These are phyloP conservation scores for Hermaeophaga mercurialis DNA, from an alignment of 2,888 invertebrate species.

Conservation along the genomic window DNA sequence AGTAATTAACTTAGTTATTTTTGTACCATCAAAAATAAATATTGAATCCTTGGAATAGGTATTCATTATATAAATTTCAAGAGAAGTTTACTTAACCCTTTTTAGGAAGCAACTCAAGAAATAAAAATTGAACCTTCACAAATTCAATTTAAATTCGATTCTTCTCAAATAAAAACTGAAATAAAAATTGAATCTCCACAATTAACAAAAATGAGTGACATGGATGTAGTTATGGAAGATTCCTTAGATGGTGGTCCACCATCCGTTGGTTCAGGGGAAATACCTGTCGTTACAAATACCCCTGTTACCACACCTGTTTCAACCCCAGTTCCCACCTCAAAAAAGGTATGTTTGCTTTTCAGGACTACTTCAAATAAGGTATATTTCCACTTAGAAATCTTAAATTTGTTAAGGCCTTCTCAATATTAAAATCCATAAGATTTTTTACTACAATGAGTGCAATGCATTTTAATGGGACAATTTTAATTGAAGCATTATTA, in stretches of 20 bases:
- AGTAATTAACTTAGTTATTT: no score
- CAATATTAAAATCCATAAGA: no score
- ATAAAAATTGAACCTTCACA: background rate
- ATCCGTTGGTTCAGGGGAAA: constrained; percentile 82
- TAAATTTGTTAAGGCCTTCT: no score
- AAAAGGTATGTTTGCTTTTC: constrained; percentile 33
- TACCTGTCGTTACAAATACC: constrained; percentile 58
- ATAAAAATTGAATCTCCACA: constrained; percentile 54
- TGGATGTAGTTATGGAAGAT: constrained; percentile 74
- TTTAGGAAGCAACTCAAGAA: constrained; percentile 10
- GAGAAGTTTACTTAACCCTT: constrained; percentile 6
- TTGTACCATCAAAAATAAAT: no score
- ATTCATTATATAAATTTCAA: no score
- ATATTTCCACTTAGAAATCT: no score
- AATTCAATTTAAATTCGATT: background rate
- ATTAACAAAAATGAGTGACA: constrained; percentile 66
- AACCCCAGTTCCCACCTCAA: constrained; percentile 31
- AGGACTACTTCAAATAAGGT: no score
- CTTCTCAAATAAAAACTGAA: background rate
- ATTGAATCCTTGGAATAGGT: no score
- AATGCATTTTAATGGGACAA: no score
- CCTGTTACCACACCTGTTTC: constrained; percentile 50
- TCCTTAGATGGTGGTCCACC: constrained; percentile 81
- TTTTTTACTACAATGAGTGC: no score
- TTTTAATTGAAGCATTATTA: no score